A percentile compares a stretch with the other conserved stretches of the same genome.
These are phyloP conservation scores for Frankliniella fusca DNA, from an alignment of 2,888 invertebrate species.

Conservation along the genomic window DNA sequence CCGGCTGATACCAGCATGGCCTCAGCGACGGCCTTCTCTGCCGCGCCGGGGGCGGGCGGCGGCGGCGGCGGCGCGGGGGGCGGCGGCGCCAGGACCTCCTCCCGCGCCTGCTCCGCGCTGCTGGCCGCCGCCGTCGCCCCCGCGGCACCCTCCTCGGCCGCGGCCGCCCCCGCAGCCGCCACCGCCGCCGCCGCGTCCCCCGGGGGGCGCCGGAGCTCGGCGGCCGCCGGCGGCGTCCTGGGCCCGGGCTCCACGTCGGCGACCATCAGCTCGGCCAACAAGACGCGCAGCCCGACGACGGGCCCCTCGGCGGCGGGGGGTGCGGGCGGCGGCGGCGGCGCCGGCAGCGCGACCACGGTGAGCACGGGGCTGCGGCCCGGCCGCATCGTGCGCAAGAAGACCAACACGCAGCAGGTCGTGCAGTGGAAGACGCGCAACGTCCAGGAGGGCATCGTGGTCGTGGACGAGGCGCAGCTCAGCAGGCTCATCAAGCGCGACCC, in stretches of 20 bases:
- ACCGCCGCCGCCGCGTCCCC: not conserved
- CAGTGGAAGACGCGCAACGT: conserved; percentile 52
- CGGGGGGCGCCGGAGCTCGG: not conserved
- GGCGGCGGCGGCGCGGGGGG: not conserved
- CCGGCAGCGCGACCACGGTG: not conserved
- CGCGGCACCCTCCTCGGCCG: not conserved
- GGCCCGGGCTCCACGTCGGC: conserved; percentile 4
- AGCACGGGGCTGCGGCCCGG: conserved; percentile 12
- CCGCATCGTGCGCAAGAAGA: conserved; percentile 21
- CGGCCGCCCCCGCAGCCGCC: not conserved
- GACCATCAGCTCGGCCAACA: conserved; percentile 15
- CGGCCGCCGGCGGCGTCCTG: not conserved
- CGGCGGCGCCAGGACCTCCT: not conserved
- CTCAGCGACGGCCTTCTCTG: conserved; percentile 17
- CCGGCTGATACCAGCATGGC: not conserved
- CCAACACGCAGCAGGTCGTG: conserved; percentile 42
- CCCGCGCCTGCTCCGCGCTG: not conserved
- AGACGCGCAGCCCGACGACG: not conserved
- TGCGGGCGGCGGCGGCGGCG: not conserved
- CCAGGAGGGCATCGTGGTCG: conserved; percentile 50
- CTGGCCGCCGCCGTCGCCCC: not conserved
- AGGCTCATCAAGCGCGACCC: conserved; percentile 52
- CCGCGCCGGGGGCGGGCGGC: not conserved
- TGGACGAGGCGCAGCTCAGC: conserved; percentile 49
- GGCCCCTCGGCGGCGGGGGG: not conserved